Percentiles rank a stretch among this genome's conserved stretches.
These are phyloP conservation scores for Sciaenops ocellatus DNA, from an alignment of 2,797 vertebrate species.

Conservation along the genomic window DNA sequence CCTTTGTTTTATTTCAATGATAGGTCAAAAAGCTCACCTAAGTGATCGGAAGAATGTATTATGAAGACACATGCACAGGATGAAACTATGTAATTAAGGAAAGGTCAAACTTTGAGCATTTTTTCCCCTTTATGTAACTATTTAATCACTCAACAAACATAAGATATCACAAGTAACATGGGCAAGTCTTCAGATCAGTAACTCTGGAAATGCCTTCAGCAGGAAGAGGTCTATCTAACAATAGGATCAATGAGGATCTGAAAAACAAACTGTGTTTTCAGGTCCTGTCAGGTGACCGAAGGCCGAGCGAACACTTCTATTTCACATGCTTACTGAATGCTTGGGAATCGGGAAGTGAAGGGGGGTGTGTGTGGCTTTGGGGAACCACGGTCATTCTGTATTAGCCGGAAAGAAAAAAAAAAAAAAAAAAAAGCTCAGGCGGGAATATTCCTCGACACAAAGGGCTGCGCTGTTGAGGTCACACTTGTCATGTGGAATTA, in stretches of 20 bases:
- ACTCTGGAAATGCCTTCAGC: conserved; percentile 42
- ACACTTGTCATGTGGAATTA: conserved; percentile 71
- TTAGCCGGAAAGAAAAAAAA: conserved; percentile 23
- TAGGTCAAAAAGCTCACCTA: no score
- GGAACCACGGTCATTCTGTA: conserved; percentile 31
- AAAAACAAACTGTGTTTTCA: conserved; percentile 53
- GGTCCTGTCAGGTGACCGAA: conserved; percentile 53
- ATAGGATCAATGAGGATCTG: conserved; percentile 70
- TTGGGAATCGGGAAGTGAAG: conserved; percentile 60
- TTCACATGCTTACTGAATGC: conserved; percentile 23
- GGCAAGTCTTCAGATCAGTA: conserved; percentile 9
- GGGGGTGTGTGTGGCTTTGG: conserved; percentile 19
- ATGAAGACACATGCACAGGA: no score
- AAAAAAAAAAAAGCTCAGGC: background rate
- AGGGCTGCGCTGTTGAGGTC: conserved; percentile 59
- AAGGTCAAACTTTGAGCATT: background rate
- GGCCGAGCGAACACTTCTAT: conserved; percentile 39
- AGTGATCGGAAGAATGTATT: no score
- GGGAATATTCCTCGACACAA: conserved; percentile 80
- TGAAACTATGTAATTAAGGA: no score
- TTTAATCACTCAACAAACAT: conserved; percentile 21
- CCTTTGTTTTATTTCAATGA: no score
- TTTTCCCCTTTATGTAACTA: conserved; percentile 9
- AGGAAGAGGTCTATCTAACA: conserved; percentile 67
- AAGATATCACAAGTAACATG: conserved; percentile 7